phyloP scores from a whole-genome alignment of 2,888 invertebrate species.

The Epistrophella euchroma region DNA sequence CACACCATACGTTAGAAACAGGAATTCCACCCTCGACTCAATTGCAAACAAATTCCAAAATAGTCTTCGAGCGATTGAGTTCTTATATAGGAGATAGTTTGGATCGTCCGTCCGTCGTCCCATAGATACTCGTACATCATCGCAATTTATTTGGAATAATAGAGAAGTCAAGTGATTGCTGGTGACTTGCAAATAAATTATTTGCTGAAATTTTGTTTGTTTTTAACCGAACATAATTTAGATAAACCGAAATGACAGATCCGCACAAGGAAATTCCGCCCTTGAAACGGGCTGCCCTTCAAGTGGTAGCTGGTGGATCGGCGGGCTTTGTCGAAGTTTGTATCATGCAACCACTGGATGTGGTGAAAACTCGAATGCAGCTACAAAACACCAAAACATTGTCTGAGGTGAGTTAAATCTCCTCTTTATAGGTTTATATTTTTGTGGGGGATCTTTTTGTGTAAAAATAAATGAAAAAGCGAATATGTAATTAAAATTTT shows the following conservation, averaged over 20 bases:
- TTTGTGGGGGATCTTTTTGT: not conserved
- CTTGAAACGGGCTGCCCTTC: conserved; percentile 80
- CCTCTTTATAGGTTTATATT: not conserved
- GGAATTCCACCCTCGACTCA: conserved; percentile 67
- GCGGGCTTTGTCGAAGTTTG: conserved; percentile 97
- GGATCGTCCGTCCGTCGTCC: conserved; percentile 11
- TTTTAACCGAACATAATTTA: not conserved
- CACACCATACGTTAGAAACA: not conserved
- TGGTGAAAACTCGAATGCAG: conserved; percentile 96
- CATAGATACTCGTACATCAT: not conserved
- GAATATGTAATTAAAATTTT: not conserved
- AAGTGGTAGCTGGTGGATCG: conserved; percentile 90
- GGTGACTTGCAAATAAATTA: not conserved
- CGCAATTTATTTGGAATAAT: not conserved
- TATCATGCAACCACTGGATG: conserved; percentile 97
- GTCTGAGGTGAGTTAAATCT: conserved; percentile 78
- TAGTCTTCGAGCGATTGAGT: conserved; percentile 49
- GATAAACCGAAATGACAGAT: conserved; percentile 36
- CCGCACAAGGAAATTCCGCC: conserved; percentile 78
- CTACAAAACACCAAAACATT: conserved; percentile 85
- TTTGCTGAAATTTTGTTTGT: not conserved
- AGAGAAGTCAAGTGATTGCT: conserved; percentile 6
- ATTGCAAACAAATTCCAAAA: conserved; percentile 51
- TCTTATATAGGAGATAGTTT: conserved; percentile 10
- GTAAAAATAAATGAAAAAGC: not conserved